Base-by-base conservation (phyloP, 2,113 vertebrate species). In the Seriola dumerili region DNA sequence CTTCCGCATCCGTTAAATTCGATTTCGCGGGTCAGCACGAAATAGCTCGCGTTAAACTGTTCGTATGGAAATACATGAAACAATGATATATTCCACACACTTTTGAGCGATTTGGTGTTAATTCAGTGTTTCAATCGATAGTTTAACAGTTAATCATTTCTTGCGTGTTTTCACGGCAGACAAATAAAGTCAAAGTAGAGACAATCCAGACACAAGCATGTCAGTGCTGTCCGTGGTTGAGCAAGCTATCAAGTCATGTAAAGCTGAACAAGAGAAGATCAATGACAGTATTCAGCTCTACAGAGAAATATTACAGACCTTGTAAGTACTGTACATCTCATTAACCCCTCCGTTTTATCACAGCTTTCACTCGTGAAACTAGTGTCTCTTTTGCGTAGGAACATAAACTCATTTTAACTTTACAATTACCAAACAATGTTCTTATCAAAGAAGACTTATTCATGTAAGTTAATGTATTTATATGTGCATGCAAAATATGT, bases 251-350 rank as follows among this genome's bases (percentile, higher is more conserved):
- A 81, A 76, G 71, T 68, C 81, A 1, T 91, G 81, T 78, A 94
- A 88, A 88, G 83, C 21, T 2, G 93, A 96, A 76, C 95, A 95
- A 84, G 58, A 74, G 17, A 89, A 52, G 77, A 86, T 94, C 2
- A 80, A 91, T 4, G 84, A 81, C 21, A 86, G 17, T 0, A 92
- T 90, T 85, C 76, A 85, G 1, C 72, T 78, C 23, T 92, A 84
- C 79, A 89, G 64, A 61, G 87, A 91, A 34, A 62, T 94, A 7
- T 25, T 95, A 75, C 64, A 63, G 6, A 69, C 38, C 9, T 29
- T 94, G 95, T 96, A 89, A 94, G 95, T 93, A 69, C 16, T 3
- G 5, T 57, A 16, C 16, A 52, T 3, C 0, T 21, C 3, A 70
- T 25, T 54, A 0, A 0, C 2, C 2, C 23, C 13, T 1, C 9